phyloP scores from a whole-genome alignment of 2,888 invertebrate species.

The Epistrophella euchroma region DNA sequence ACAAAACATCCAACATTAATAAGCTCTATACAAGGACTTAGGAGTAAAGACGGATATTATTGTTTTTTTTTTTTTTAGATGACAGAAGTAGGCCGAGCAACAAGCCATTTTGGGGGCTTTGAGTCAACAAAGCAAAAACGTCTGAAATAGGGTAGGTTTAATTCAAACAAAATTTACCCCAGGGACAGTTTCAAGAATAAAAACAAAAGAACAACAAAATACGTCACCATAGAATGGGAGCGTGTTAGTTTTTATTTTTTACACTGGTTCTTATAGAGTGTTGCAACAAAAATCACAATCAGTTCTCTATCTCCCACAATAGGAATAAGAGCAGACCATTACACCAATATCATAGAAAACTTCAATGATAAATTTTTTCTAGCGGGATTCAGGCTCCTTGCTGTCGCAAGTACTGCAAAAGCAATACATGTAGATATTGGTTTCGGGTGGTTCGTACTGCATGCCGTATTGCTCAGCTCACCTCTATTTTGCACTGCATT shows the following conservation, averaged over 20 bases:
- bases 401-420: too few relatives aligned
- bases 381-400: neutral
- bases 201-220: slow-evolving; percentile 4
- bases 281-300: neutral
- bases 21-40: slow-evolving; percentile 14
- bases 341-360: neutral
- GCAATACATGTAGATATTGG: too few relatives aligned
- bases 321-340: neutral
- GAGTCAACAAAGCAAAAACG: slow-evolving; percentile 27
- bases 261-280: neutral
- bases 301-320: neutral
- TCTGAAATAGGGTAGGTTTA: slow-evolving; percentile 1
- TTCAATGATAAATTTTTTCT: neutral
- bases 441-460: too few relatives aligned
- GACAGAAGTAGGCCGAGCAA: slow-evolving; percentile 55
- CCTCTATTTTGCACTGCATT: too few relatives aligned
- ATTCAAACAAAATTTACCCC: slow-evolving; percentile 5
- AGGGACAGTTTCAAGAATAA: slow-evolving; percentile 5
- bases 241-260: neutral
- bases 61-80: neutral
- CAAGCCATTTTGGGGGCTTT: slow-evolving; percentile 36
- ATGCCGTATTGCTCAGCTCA: too few relatives aligned
- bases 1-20: slow-evolving; percentile 4
- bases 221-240: neutral
- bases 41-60: neutral